phyloP scores from a whole-genome alignment of 1,140 invertebrate species.

The Geopemphigus sp. region DNA sequence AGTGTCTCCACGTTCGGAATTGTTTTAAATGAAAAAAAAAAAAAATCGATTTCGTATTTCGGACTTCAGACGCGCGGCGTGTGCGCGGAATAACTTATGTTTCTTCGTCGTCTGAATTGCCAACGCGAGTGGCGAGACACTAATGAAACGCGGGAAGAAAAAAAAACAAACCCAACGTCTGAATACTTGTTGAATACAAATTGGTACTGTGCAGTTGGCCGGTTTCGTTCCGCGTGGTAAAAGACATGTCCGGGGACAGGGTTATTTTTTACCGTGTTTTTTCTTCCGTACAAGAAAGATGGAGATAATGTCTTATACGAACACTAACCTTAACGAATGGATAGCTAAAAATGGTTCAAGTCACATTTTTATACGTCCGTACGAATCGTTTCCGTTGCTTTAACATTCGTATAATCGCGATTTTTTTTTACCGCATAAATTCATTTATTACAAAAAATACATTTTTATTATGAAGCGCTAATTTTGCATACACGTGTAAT shows the following conservation, averaged over 20 bases:
- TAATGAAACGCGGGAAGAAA: slow-evolving; percentile 10
- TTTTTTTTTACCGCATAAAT: neutral
- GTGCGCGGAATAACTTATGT: slow-evolving; percentile 28
- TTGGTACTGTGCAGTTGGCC: slow-evolving; percentile 21
- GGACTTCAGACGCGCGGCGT: slow-evolving; percentile 10
- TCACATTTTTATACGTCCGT: neutral
- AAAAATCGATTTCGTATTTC: slow-evolving; percentile 26
- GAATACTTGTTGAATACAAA: slow-evolving; percentile 48
- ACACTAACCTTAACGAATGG: neutral
- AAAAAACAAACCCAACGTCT: slow-evolving; percentile 25
- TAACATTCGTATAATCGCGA: neutral
- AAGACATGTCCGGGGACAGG: neutral
- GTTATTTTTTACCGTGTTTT: slow-evolving; percentile 19
- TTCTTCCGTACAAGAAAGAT: slow-evolving; percentile 7
- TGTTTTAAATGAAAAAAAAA: neutral
- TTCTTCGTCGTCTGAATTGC: slow-evolving; percentile 4
- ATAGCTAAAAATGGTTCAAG: too few species aligned
- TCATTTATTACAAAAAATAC: neutral
- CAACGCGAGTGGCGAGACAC: slow-evolving; percentile 19
- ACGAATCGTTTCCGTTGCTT: neutral
- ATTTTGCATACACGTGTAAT: neutral
- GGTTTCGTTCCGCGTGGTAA: slow-evolving; percentile 1
- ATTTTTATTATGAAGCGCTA: neutral
- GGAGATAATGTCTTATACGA: neutral
- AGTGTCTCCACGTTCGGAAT: neutral